phyloP scores from a whole-genome alignment of 1,140 invertebrate genomes.

The Trichogramma pretiosum region DNA sequence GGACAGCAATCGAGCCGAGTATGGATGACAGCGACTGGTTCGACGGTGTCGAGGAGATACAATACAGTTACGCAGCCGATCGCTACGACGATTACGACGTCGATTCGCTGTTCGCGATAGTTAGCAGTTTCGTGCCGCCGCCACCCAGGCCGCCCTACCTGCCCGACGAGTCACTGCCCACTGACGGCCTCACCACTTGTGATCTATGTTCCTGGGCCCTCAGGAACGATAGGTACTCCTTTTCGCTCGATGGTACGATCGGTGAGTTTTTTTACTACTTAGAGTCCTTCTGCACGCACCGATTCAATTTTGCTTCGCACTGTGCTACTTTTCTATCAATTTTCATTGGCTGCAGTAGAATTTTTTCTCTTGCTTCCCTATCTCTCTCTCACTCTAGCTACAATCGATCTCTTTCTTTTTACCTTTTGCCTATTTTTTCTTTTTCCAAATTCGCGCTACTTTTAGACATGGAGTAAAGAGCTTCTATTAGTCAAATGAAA shows the following conservation, averaged over 20 bases:
- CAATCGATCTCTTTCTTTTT: background rate
- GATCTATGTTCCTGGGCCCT: conserved; percentile 63
- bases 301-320: too few species aligned
- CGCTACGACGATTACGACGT: conserved; percentile 49
- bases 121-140: conserved; percentile 56
- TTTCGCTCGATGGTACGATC: conserved; percentile 41
- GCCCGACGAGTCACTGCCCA: conserved; percentile 49
- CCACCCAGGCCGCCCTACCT: conserved; percentile 57
- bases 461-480: too few species aligned
- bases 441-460: too few species aligned
- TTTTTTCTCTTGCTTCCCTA: background rate
- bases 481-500: too few species aligned
- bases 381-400: background rate
- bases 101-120: conserved; percentile 55
- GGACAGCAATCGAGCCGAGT: background rate
- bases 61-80: conserved; percentile 39
- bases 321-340: too few species aligned
- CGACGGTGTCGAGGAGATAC: conserved; percentile 51
- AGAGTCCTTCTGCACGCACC: too few species aligned
- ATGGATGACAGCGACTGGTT: conserved; percentile 34
- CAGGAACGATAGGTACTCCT: conserved; percentile 42
- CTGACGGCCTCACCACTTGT: conserved; percentile 62
- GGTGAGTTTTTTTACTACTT: conserved; percentile 29
- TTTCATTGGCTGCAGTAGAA: too few species aligned
- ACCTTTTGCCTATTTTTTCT: conserved; percentile 1